Conservation (phyloP, 2,113 vertebrate species). For the Amblyopsis rosae region DNA sequence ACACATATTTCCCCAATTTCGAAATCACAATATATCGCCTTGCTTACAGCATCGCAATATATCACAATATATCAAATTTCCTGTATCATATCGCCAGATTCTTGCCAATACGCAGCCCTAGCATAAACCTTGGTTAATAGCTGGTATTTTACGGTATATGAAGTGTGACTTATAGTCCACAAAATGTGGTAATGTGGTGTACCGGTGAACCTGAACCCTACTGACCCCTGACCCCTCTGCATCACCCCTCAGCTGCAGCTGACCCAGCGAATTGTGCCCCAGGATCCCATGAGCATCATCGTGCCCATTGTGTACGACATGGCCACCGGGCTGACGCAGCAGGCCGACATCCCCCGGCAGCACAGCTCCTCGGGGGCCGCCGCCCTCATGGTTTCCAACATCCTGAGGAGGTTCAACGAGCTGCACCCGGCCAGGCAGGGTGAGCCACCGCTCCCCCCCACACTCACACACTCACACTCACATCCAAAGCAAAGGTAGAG, state of each 20-base stretch:
- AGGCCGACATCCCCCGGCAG: slow-evolving; percentile 98
- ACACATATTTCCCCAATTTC: too few species aligned
- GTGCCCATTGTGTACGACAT: slow-evolving; percentile 99
- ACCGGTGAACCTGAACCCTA: background rate
- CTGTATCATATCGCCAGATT: too few species aligned
- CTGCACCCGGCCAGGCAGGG: slow-evolving; percentile 92
- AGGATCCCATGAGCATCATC: slow-evolving; percentile 95
- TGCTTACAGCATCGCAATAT: too few species aligned
- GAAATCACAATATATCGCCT: too few species aligned
- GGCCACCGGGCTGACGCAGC: slow-evolving; percentile 96
- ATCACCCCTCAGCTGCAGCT: slow-evolving; percentile 86
- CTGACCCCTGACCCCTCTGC: background rate
- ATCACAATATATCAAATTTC: too few species aligned
- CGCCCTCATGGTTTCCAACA: slow-evolving; percentile 96
- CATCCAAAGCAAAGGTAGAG: background rate
- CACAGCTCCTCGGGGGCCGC: slow-evolving; percentile 96
- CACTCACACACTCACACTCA: background rate
- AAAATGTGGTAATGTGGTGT: background rate
- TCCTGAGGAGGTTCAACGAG: slow-evolving; percentile 98
- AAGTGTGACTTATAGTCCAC: too few species aligned
- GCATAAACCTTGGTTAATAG: too few species aligned
- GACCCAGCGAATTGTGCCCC: slow-evolving; percentile 91
- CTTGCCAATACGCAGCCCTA: too few species aligned
- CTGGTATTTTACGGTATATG: too few species aligned
- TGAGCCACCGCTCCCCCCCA: slow-evolving; percentile 24